phyloP scores from a whole-genome alignment of 1,140 invertebrate species.

The Platorchestia sp. region DNA sequence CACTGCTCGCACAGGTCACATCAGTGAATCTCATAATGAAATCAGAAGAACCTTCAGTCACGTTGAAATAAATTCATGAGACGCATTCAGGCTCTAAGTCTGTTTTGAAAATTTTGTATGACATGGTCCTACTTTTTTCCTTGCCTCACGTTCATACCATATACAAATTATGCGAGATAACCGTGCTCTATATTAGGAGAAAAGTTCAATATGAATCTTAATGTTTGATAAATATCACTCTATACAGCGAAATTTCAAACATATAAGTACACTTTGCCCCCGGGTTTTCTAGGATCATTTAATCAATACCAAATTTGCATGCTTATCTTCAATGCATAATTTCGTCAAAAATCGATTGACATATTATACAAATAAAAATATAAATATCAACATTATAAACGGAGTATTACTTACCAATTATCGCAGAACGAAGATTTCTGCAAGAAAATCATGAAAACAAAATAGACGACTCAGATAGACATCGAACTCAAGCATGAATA shows the following conservation, averaged over 20 bases:
- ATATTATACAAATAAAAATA: not conserved
- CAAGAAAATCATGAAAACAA: not conserved
- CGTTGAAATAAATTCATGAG: not conserved
- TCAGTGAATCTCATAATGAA: too few relatives aligned
- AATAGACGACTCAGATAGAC: not conserved
- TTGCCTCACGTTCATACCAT: not conserved
- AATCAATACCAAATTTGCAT: too few relatives aligned
- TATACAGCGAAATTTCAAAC: too few relatives aligned
- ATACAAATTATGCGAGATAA: too few relatives aligned
- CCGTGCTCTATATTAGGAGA: too few relatives aligned
- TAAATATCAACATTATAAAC: not conserved
- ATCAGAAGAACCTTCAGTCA: too few relatives aligned
- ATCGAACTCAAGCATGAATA: not conserved
- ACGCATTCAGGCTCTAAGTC: not conserved
- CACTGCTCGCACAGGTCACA: not conserved
- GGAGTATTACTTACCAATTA: not conserved
- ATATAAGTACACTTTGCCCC: not conserved
- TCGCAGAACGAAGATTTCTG: not conserved
- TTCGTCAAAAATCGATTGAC: not conserved
- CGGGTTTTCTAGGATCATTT: not conserved
- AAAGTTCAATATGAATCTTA: too few relatives aligned
- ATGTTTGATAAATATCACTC: too few relatives aligned
- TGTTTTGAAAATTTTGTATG: not conserved
- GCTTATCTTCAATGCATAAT: too few relatives aligned
- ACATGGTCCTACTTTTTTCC: not conserved